Base-by-base conservation (phyloP, 1,140 invertebrate genomes). In the Danaus melanippus region DNA sequence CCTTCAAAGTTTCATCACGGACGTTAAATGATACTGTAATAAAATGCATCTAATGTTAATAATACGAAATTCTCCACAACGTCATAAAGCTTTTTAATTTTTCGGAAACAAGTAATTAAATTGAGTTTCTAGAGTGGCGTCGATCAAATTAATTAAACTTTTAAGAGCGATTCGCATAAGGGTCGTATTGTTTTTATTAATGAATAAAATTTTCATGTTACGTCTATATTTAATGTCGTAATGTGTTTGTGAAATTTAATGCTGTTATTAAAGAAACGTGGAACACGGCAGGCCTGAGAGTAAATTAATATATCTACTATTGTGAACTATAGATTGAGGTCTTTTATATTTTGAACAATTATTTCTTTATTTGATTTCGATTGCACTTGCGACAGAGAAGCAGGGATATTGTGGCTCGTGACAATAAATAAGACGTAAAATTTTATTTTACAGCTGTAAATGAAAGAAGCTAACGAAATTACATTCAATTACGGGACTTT, bases 391-490 rank as follows among this genome's bases (percentile, higher is more conserved):
- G 56, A 55, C 56, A 56, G 54, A 47, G 61, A 54, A 63, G 63
- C 64, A 58, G 64, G 74, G 73, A 74, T 79, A 82, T 83, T 84
- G 76, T 79, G 72, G 73, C 67, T 70, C 67, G 66, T 67, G 71
- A 79, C 75, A 79, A 81, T 84, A 84, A 83, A 86, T 84, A 83
- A 78, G 75, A 77, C 76, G 71, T 86, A 75, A 84, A 84, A 81
- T 84, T 83, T 84, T 84, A 86, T 86, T 86, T 84, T 86, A 83
- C 74, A 83, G 66, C 83, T 56, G 70, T 74, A 81, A 79, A 79
- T 74, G 80, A 79, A 80, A 84, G 82, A 79, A 79, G 74, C 76
- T 76, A 82, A 81, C 78, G 76, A 81, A 86, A 86, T 86, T 84
- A 83, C 79, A 84, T 86, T 84, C 83, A 86, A 86, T 86, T 84